phyloP scores from a whole-genome alignment of 1,140 invertebrate genomes.

The Musca domestica region DNA sequence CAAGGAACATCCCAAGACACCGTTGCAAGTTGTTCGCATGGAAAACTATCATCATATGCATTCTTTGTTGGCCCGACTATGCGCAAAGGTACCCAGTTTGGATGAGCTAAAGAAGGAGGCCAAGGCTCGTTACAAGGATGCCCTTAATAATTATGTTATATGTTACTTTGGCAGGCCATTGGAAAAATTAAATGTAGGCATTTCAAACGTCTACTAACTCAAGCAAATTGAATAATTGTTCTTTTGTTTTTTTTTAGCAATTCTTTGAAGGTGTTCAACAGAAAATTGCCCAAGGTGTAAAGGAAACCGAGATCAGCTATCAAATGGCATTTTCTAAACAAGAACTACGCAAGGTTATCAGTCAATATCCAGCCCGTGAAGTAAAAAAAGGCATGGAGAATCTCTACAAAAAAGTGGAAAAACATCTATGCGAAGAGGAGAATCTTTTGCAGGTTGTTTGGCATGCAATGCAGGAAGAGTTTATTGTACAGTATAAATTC shows the following conservation, averaged over 20 bases:
- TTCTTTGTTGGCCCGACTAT: constrained; percentile 79
- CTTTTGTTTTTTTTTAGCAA: constrained; percentile 60
- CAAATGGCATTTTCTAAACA: constrained; percentile 97
- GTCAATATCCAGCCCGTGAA: constrained; percentile 92
- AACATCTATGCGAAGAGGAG: constrained; percentile 93
- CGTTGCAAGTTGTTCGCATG: constrained; percentile 91
- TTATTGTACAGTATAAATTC: constrained; percentile 94
- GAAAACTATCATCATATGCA: constrained; percentile 97
- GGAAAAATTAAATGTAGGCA: constrained; percentile 90
- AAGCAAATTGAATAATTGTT: not conserved
- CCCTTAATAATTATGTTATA: constrained; percentile 87
- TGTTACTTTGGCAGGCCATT: constrained; percentile 92
- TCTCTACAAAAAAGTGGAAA: constrained; percentile 95
- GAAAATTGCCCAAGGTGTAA: constrained; percentile 88
- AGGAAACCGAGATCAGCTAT: constrained; percentile 96
- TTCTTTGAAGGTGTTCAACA: constrained; percentile 95
- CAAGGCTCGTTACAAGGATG: constrained; percentile 87
- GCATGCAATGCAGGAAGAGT: constrained; percentile 99
- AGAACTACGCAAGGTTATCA: constrained; percentile 92
- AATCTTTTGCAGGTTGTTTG: constrained; percentile 95
- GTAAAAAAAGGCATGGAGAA: constrained; percentile 95
- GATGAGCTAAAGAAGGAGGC: constrained; percentile 88
- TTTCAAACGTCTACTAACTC: not conserved
- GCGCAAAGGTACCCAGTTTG: constrained; percentile 87
- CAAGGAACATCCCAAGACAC: constrained; percentile 88